Percentiles rank a stretch among this genome's conserved stretches.
Conservation (phyloP, 2,797 vertebrate species). For the Channa striata region DNA sequence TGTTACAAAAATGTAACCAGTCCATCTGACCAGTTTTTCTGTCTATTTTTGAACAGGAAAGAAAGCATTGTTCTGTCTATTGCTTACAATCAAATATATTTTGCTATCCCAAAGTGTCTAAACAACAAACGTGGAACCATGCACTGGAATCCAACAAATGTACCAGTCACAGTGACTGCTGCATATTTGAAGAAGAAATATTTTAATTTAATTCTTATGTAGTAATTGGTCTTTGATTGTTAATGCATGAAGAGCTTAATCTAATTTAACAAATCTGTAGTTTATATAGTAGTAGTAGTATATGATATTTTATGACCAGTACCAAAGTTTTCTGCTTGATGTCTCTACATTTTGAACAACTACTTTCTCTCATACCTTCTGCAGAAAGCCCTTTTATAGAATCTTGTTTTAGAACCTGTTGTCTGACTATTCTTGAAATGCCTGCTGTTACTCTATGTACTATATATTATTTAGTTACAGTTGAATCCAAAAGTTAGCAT, state of each 20-base stretch:
- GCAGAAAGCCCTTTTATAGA: background rate
- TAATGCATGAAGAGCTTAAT: background rate
- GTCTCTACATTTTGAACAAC: background rate
- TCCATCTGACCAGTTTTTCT: conserved; percentile 4
- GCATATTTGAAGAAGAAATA: background rate
- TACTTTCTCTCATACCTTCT: background rate
- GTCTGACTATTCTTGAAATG: conserved; percentile 7
- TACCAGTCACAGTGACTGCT: background rate
- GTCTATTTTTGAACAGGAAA: background rate
- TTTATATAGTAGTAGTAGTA: background rate
- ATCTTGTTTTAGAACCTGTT: background rate
- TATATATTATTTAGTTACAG: background rate
- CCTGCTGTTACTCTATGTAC: background rate
- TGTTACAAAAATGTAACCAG: too few relatives aligned
- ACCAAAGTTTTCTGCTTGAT: conserved; percentile 22
- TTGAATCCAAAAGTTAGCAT: background rate
- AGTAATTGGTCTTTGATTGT: background rate
- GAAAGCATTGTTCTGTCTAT: background rate
- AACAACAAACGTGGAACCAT: background rate
- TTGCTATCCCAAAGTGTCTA: background rate
- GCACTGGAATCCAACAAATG: background rate
- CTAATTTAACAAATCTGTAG: background rate
- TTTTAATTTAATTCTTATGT: background rate
- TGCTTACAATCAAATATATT: background rate
- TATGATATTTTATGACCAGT: background rate